Evolutionary conservation across 1,140 invertebrate genomes (phyloP), one percentile per base, ranked within the genome.

Genomic region (Macrocentrus cingulum): DNA sequence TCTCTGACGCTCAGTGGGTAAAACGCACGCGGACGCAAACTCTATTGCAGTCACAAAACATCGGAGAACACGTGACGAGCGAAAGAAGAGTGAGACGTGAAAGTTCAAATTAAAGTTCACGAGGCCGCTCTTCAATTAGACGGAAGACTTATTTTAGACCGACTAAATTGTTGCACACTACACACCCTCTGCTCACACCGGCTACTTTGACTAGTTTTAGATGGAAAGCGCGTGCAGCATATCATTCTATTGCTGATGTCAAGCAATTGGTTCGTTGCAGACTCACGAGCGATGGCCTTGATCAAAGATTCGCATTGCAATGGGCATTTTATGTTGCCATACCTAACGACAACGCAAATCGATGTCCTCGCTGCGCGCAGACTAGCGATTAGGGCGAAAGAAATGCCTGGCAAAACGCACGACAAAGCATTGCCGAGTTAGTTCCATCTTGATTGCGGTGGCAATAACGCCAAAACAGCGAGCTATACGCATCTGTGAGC

Each of bases 381-480:
- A 48, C 20, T 48, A 45, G 22, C 42, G 16, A 18, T 45, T 18
- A 45, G 42, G 42, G 16, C n/a, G 41, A 36, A 22, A 59, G 25
- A 45, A 52, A 54, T 29, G 22, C 45, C 32, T 51, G n/a, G 29
- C 9, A 29, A 34, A 22, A 20, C 32, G 4, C 19, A 48, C 54
- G 46, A 57, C 55, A 50, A 50, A 57, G 45, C 45, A 23, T 18
- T 44, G 25, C 7, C 3, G 16, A 34, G 32, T 29, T 29, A 55
- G 53, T 48, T 45, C 37, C 42, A 52, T 61, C 54, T 48, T 49
- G 54, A 54, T 55, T 34, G 20, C 22, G 42, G 42, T 57, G 54
- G 63, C 67, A 71, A 72, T 69, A 70, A 70, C 60, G 66, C 67
- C 66, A 67, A 69, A 70, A 64, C 37, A 59, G 67, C 49, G 44